Percentiles rank a stretch among this genome's conserved stretches.
Evolutionary conservation across 1,140 invertebrate species (phyloP).

Genomic region (Drosophila nannoptera): DNA sequence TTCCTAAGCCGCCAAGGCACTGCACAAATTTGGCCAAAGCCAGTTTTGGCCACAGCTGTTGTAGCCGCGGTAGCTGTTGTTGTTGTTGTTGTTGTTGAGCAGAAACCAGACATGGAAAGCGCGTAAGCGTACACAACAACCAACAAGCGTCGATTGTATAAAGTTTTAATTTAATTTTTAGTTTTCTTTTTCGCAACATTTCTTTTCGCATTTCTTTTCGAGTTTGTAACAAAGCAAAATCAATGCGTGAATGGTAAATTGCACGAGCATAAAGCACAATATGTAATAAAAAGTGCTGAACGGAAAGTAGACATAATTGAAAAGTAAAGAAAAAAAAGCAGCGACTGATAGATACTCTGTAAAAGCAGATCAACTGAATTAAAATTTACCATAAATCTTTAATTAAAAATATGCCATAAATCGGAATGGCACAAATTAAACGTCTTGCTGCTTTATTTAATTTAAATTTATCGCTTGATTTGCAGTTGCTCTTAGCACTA

Average conservation of each 20-base stretch:
- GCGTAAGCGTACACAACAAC: slow-evolving; percentile 33
- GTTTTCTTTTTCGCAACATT: not conserved
- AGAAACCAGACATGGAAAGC: slow-evolving; percentile 46
- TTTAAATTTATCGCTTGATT: too few relatives aligned
- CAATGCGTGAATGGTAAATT: slow-evolving; percentile 45
- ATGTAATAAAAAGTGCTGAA: slow-evolving; percentile 36
- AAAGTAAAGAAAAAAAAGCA: slow-evolving; percentile 12
- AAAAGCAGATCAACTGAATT: not conserved
- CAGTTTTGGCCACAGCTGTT: slow-evolving; percentile 30
- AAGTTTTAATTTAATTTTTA: slow-evolving; percentile 56
- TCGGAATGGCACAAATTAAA: too few relatives aligned
- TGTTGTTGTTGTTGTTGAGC: slow-evolving; percentile 19
- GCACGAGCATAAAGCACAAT: slow-evolving; percentile 36
- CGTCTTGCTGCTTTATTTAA: too few relatives aligned
- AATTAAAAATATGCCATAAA: too few relatives aligned
- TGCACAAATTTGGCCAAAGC: slow-evolving; percentile 62
- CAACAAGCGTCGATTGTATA: slow-evolving; percentile 33
- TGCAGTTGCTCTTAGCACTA: too few relatives aligned
- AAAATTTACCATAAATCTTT: too few relatives aligned
- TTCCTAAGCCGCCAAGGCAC: slow-evolving; percentile 22
- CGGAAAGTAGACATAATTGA: not conserved
- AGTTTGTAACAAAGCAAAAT: slow-evolving; percentile 36
- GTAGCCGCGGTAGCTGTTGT: too few relatives aligned
- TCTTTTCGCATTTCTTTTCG: slow-evolving; percentile 8
- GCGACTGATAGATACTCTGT: slow-evolving; percentile 4